Evolutionary conservation across 2,888 invertebrate genomes (phyloP).

Genomic region (Patella depressa): DNA sequence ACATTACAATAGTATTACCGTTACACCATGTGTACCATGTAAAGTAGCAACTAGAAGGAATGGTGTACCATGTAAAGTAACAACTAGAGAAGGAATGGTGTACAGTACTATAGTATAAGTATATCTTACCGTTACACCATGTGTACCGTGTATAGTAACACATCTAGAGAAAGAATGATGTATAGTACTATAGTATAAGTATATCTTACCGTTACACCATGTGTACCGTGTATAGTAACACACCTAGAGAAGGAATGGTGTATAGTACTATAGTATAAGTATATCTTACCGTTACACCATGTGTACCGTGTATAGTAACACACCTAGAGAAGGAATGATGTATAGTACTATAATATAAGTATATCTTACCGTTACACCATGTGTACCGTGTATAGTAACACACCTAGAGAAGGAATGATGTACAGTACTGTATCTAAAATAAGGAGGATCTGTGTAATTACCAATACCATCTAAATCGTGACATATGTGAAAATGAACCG

Average conservation of each 20-base stretch:
- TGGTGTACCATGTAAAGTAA: constrained; percentile 22
- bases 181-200: too few relatives aligned
- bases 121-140: too few relatives aligned
- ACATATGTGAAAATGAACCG: constrained; percentile 61
- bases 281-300: constrained; percentile 43
- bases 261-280: too few relatives aligned
- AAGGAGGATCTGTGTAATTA: constrained; percentile 38
- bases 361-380: constrained; percentile 44
- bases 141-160: too few relatives aligned
- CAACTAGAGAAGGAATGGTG: too few relatives aligned
- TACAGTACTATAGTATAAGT: too few relatives aligned
- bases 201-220: too few relatives aligned
- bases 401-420: constrained; percentile 57
- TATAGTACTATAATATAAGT: constrained; percentile 44
- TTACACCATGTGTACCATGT: too few relatives aligned
- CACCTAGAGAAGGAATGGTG: too few relatives aligned
- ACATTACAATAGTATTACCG: too few relatives aligned
- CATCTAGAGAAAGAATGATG: constrained; percentile 52
- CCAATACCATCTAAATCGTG: constrained; percentile 43
- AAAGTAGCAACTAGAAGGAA: constrained; percentile 17
- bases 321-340: constrained; percentile 56
- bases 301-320: constrained; percentile 57
- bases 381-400: constrained; percentile 57
- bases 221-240: too few relatives aligned
- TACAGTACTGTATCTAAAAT: constrained; percentile 51